Conservation (phyloP, 2,113 vertebrate species). For the Prunella fulvescens region DNA sequence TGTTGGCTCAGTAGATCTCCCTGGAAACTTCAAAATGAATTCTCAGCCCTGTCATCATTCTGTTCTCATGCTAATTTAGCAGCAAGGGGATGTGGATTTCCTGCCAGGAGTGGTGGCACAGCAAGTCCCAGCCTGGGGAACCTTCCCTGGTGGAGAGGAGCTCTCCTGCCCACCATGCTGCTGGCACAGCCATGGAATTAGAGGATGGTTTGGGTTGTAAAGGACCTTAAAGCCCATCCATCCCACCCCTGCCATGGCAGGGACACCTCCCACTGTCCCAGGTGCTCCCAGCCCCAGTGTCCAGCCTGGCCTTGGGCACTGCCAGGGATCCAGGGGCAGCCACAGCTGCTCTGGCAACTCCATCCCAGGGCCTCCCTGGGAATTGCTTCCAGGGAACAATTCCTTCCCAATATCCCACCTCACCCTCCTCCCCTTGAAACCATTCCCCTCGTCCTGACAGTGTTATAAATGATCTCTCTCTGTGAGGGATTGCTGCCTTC, state of each 20-base stretch:
- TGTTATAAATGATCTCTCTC: neutral
- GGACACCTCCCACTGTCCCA: neutral
- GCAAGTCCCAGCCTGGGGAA: neutral
- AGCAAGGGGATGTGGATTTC: neutral
- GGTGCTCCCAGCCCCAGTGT: too few relatives aligned
- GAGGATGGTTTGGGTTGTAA: neutral
- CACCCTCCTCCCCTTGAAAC: rapidly evolving
- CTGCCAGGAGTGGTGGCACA: neutral
- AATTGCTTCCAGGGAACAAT: neutral
- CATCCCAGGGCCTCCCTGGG: neutral
- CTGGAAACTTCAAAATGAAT: neutral
- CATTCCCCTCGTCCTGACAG: neutral
- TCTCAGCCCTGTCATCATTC: neutral
- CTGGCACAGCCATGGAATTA: neutral
- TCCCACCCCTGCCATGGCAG: neutral
- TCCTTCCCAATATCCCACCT: neutral
- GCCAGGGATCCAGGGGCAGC: neutral
- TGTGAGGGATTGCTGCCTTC: neutral
- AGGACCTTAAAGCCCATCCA: neutral
- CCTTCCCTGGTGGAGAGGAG: neutral
- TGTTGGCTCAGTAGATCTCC: neutral
- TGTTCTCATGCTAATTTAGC: neutral
- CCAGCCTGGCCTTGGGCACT: neutral
- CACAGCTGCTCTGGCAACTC: neutral
- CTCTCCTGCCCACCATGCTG: neutral